Base-by-base conservation (phyloP, 2,797 vertebrate genomes). In the Thalassophryne amazonica region DNA sequence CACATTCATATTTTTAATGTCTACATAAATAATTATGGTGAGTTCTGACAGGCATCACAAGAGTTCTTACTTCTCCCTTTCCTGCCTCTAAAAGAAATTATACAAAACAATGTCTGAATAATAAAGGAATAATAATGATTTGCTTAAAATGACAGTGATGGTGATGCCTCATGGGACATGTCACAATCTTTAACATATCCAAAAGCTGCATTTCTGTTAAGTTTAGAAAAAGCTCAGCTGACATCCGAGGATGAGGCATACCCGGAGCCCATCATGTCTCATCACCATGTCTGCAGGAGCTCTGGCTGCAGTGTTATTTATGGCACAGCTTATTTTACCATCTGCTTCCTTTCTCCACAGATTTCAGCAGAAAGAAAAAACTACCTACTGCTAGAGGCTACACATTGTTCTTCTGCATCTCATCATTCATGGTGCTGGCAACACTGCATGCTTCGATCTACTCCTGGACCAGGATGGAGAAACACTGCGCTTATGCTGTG, bases 1-100 rank as follows among this genome's bases (percentile, higher is more conserved):
- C 34, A 46, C 33, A 28, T 28, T 34, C 19, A 19, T 10, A 53
- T 47, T 46, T 46, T 60, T 29, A 53, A 60, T 42, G 37, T 27
- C 8, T 23, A 32, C 32, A 49, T 55, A 33, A 37, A 55, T 49
- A 55, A 49, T 9, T 17, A 49, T 34, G 22, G 2, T 27, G 23
- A 41, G 9, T 15, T 40, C 5, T 19, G 21, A 52, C 16, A 10
- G 22, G 56, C 41, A 42, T 7, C 19, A 27, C 32, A 17, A 15
- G n/a, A 50, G 33, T 12, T 39, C 41, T n/a, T 4, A 23, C 39
- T 33, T 8, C 9, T 8, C 7, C 6, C 1, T n/a, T 25, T 22
- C 13, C 31, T 18, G 33, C 25, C 16, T 7, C 14, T 32, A 30
- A 17, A 11, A n/a, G n/a, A n/a, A 36, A 43, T 16, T 1, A 27